Base-by-base conservation (phyloP, 2,797 vertebrate genomes). In the Odontamblyopus lacepedii region DNA sequence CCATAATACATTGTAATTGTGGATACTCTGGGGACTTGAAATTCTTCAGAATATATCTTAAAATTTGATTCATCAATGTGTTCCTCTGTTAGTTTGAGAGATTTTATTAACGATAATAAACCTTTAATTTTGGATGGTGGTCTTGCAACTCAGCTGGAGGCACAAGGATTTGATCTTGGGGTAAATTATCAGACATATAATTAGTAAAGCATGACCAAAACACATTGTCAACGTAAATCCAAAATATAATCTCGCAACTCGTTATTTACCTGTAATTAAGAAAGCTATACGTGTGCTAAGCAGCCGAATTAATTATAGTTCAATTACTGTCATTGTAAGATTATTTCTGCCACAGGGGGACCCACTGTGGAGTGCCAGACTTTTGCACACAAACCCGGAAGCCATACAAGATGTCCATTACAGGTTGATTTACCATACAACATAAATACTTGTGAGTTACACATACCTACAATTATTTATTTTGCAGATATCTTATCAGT, bases 321-420 rank as follows among this genome's bases (percentile, higher is more conserved):
- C 8, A n/a, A 6, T 55, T 13, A 44, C 19, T 6, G 19, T 8
- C 19, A n/a, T n/a, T 23, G 0, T n/a, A 23, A 55, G 2, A 23
- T 23, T 23, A 55, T 23, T 2, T 76, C 27, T 56, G 13, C 69
- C 41, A 32, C 23, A 95, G 95, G 94, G 92, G 27, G 95, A 96
- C 82, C 94, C 94, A 32, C 69, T 96, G 44, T 96, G 95, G 95
- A 95, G 94, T 66, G 90, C 95, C 63, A 93, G 93, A 74, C 77
- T 95, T 71, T 71, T 96, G 68, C 86, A 94, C 7, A 94, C 93
- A 18, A 80, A 94, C 56, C 94, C 95, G 8, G 83, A 94, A 72
- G 91, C 93, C 65, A 85, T 96, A 44, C 91, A 84, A 83, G 91
- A 94, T 51, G 92, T 78, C 18, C 95, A 95, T 83, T 80, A 89